Base-by-base conservation (phyloP, 2,113 vertebrate species). In the Micromys minutus region DNA sequence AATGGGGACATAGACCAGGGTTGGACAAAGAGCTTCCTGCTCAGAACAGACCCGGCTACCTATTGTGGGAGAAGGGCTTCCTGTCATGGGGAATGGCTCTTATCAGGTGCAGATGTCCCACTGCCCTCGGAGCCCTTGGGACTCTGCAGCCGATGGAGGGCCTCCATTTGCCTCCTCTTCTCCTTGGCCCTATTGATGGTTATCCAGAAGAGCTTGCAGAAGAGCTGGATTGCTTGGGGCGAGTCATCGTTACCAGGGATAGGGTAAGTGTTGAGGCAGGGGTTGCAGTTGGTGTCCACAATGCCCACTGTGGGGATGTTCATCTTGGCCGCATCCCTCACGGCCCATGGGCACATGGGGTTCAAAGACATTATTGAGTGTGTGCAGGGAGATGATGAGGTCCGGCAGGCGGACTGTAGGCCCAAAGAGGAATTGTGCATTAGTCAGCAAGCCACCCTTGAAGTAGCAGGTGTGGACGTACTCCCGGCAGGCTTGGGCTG, bases 261-360 rank as follows among this genome's bases (percentile, higher is more conserved):
- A 0, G 99, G 99, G 98, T 99, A 99, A 0, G 98, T 99, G 96
- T 99, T 79, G 76, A 99, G 97, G 59, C 98, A 98, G 36, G 99
- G 99, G 98, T 99, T 99, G 97, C 99, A 99, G 98, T 99, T 99
- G 0, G 99, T 99, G 98, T 99, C 99, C 97, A 99, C 99, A 72
- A 99, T 94, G 0, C 99, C 99, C 8, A 99, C 98, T 0, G 99
- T 99, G 89, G 99, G 99, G 97, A 99, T 99, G 98, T 98, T 99
- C 99, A 99, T 99, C 97, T 99, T 99, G 95, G 99, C 99, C 0
- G 99, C 99, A 0, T 99, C 99, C 0, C 99, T 97, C 96, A 99
- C 94, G 0, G 97, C 99, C n/a, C n/a, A n/a, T n/a, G n/a, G n/a
- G n/a, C 52, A 99, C 97, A 2, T 99, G 99, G 5, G 99, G 98